These are phyloP conservation scores for Chamaetylas fuelleborni DNA, from an alignment of 2,113 vertebrate species.

Conservation along the genomic window DNA sequence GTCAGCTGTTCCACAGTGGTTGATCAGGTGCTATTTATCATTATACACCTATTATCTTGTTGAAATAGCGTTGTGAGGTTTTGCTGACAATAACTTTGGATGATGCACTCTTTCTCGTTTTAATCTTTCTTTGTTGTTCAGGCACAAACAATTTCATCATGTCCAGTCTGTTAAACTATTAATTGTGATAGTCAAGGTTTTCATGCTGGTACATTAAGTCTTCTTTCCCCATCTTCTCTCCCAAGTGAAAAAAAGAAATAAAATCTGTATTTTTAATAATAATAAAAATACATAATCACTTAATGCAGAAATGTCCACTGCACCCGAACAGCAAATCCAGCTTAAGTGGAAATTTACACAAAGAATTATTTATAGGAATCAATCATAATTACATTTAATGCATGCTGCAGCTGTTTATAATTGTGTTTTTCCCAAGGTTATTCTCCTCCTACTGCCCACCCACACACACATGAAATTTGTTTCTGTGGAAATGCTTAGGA, in stretches of 20 bases:
- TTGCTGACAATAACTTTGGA: slow-evolving; percentile 52
- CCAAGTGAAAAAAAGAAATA: background rate
- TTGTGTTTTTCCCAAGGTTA: slow-evolving; percentile 77
- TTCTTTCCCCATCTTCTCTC: background rate
- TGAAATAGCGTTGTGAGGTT: slow-evolving; percentile 57
- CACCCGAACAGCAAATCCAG: slow-evolving; percentile 80
- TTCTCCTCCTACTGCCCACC: slow-evolving; percentile 58
- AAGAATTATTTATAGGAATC: slow-evolving; percentile 93
- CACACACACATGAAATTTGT: slow-evolving; percentile 61
- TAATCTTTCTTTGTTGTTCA: slow-evolving; percentile 47
- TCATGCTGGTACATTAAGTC: slow-evolving; percentile 52
- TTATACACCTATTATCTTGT: slow-evolving; percentile 55
- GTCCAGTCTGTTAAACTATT: slow-evolving; percentile 72
- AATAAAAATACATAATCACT: slow-evolving; percentile 81
- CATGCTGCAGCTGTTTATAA: slow-evolving; percentile 89
- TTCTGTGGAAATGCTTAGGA: slow-evolving; percentile 70
- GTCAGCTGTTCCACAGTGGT: slow-evolving; percentile 46
- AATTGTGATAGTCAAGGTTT: slow-evolving; percentile 51
- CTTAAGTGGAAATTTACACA: slow-evolving; percentile 85
- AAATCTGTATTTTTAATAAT: slow-evolving; percentile 73
- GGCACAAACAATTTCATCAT: slow-evolving; percentile 70
- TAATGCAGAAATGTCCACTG: slow-evolving; percentile 81
- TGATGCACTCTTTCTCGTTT: slow-evolving; percentile 8
- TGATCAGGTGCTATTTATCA: slow-evolving; percentile 58
- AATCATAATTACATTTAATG: slow-evolving; percentile 90